Conservation (phyloP, 2,797 vertebrate genomes). For the Acanthiza pusilla region DNA sequence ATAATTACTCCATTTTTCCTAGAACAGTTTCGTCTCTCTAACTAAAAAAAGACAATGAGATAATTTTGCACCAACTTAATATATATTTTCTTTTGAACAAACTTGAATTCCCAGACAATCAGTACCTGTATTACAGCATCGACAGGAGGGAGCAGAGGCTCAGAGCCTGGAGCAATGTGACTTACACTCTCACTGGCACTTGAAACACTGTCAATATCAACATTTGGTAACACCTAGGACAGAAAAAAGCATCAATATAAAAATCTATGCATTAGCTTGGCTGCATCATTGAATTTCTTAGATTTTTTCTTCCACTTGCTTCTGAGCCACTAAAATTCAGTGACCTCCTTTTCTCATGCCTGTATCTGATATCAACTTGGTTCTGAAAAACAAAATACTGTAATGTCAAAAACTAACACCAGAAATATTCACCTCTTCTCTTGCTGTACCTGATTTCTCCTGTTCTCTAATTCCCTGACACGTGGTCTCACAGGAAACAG, state of each 20-base stretch:
- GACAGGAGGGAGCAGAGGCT: background rate
- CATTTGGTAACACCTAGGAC: slow-evolving; percentile 78
- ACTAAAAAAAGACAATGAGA: background rate
- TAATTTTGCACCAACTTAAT: background rate
- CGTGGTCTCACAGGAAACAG: background rate
- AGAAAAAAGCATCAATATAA: background rate
- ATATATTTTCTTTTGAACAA: background rate
- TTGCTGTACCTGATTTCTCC: background rate
- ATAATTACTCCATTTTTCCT: background rate
- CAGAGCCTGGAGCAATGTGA: background rate
- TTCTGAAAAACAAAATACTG: background rate
- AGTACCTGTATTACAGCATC: slow-evolving; percentile 74
- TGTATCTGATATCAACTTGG: background rate
- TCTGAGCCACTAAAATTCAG: background rate
- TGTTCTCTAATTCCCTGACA: background rate
- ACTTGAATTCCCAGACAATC: background rate
- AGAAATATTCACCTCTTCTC: background rate
- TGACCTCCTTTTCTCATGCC: background rate
- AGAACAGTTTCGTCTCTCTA: background rate
- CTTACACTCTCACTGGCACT: slow-evolving; percentile 18
- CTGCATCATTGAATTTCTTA: background rate
- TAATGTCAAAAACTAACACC: background rate
- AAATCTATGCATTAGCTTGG: background rate
- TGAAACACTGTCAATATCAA: slow-evolving; percentile 80
- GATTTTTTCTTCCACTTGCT: background rate